Base-by-base conservation (phyloP, 2,888 invertebrate genomes). In the Dynastes grantii region DNA sequence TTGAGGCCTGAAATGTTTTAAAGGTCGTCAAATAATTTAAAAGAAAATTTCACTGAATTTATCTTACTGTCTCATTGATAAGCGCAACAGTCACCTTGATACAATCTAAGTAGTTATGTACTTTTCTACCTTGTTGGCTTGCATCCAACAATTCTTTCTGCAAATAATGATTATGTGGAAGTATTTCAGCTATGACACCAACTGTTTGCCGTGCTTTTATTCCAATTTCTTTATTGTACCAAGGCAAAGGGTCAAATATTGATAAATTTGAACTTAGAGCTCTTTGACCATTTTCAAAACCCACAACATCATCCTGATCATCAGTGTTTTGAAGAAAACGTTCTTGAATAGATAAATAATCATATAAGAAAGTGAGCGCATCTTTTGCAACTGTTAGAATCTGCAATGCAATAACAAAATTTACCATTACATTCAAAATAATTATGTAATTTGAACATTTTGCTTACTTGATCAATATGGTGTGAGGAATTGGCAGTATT, bases 61-160 rank as follows among this genome's bases (percentile, higher is more conserved):
- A 22, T 78, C 83, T 84, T 83, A 86, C 87, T 78, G 84, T 84
- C 80, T 83, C 83, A 73, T 84, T 84, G 76, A 84, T 82, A n/a
- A 83, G 77, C 61, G 71, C 81, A 29, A 85, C 61, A 27, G 80
- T 49, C 16, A 76, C 76, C 63, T 75, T 67, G 16, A 81, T 65
- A 51, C 78, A 49, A 27, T 67, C 53, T 63, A 79, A 76, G 63
- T 76, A 81, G 76, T 80, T 67, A 22, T 55, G 16, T 2, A 4
- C 5, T 5, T 32, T 32, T 4, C 0, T 32, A 32, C 4, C 2
- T 32, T 16, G 29, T 40, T 32, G 2, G 70, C 9, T 71, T 2
- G 1, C 2, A 11, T 45, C 11, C 3, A 84, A 77, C 8, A 83
- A 40, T 76, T 70, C 82, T 45, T 81, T 70, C 61, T 78, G 81